Conservation (phyloP, 2,888 invertebrate genomes). For the Eutolmus rufibarbis region DNA sequence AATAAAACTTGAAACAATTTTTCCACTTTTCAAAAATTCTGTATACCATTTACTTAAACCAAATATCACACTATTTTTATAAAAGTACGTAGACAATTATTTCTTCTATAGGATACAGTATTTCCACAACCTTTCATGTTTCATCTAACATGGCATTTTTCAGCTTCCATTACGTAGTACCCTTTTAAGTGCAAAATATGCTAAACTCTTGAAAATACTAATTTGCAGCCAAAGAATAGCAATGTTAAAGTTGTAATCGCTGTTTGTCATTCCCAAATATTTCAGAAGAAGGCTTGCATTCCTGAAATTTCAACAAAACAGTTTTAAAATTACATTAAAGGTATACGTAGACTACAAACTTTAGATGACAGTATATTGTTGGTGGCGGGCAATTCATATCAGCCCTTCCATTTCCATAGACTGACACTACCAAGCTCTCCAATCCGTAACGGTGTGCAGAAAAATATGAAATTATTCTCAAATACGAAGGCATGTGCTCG, state of each 20-base stretch:
- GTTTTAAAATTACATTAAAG: background rate
- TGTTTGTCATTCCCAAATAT: conserved; percentile 72
- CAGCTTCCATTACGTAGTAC: conserved; percentile 57
- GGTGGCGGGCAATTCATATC: conserved; percentile 75
- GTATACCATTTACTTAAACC: background rate
- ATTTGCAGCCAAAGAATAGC: conserved; percentile 70
- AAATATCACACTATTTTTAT: conserved; percentile 40
- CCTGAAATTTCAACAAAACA: conserved; percentile 57
- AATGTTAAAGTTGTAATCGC: conserved; percentile 77
- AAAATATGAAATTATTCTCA: conserved; percentile 77
- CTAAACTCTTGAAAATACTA: conserved; percentile 69
- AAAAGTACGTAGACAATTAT: background rate
- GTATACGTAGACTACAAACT: conserved; percentile 54
- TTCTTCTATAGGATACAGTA: background rate
- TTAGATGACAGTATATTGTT: conserved; percentile 76
- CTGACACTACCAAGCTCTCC: conserved; percentile 77
- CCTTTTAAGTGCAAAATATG: conserved; percentile 73
- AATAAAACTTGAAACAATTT: too few relatives aligned
- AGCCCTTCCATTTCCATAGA: conserved; percentile 79
- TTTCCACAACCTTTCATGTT: background rate
- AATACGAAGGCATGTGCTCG: conserved; percentile 78
- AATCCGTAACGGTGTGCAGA: conserved; percentile 83
- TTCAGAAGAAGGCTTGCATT: conserved; percentile 73
- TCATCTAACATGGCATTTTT: background rate
- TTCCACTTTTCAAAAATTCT: too few relatives aligned